Conservation (phyloP, 2,113 vertebrate species). For the Dinomys branickii region DNA sequence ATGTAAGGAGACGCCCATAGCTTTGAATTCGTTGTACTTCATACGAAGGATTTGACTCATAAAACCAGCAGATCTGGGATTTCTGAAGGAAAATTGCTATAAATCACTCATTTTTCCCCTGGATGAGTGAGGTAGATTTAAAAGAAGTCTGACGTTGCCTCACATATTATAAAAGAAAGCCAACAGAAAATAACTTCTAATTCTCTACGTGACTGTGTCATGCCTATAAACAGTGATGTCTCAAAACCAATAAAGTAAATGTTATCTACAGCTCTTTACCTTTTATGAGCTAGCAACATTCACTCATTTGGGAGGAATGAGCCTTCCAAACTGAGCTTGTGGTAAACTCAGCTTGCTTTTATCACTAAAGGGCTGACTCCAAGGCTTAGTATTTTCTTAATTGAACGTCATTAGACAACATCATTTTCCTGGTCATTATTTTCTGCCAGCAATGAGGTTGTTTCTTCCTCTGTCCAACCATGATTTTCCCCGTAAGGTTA, state of each 20-base stretch:
- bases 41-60: background rate
- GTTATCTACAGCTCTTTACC: background rate
- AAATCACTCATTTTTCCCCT: conserved; percentile 7
- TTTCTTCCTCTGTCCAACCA: background rate
- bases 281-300: background rate
- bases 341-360: background rate
- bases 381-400: conserved; percentile 30
- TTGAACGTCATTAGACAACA: background rate
- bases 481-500: background rate
- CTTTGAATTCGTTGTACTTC: conserved; percentile 24
- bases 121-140: background rate
- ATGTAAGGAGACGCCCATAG: background rate
- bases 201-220: background rate
- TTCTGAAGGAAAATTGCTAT: conserved; percentile 29
- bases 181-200: conserved; percentile 16
- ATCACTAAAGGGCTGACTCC: background rate
- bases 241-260: background rate
- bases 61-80: background rate
- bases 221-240: background rate
- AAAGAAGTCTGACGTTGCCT: conserved; percentile 29
- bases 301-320: background rate
- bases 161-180: background rate
- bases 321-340: background rate
- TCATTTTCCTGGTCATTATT: background rate
- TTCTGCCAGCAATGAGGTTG: background rate